Evolutionary conservation across 2,113 vertebrate genomes (phyloP).

Genomic region (Cathartes aura): DNA sequence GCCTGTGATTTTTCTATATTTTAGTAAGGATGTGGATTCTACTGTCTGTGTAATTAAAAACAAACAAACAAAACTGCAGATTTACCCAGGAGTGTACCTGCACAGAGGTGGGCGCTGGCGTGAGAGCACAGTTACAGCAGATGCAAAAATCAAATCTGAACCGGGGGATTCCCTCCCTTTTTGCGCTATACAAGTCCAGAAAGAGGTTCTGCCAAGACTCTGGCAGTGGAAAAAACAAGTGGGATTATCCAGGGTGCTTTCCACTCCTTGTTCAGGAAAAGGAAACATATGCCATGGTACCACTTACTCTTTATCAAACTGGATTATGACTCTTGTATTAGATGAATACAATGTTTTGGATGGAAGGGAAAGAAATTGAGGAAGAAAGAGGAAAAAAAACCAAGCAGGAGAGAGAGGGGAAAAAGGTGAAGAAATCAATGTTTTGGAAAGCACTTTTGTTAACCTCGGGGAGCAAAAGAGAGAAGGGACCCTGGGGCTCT

Average conservation of each 20-base stretch:
- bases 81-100: constrained; percentile 28
- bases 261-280: background rate
- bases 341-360: background rate
- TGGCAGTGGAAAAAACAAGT: background rate
- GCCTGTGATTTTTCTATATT: constrained; percentile 59
- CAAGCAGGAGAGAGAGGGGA: background rate
- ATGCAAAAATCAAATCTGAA: constrained; percentile 21
- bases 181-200: background rate
- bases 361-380: background rate
- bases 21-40: constrained; percentile 59
- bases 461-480: background rate
- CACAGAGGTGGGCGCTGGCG: background rate
- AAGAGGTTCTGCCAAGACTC: background rate
- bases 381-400: background rate
- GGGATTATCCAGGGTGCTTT: background rate
- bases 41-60: constrained; percentile 63
- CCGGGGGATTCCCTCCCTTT: background rate
- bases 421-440: background rate
- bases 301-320: background rate
- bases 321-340: background rate
- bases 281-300: background rate
- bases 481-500: background rate
- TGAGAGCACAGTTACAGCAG: background rate
- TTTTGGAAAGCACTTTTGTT: background rate
- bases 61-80: constrained; percentile 48